phyloP scores from a whole-genome alignment of 2,888 invertebrate species.

The Holacanthella duospinosa region DNA sequence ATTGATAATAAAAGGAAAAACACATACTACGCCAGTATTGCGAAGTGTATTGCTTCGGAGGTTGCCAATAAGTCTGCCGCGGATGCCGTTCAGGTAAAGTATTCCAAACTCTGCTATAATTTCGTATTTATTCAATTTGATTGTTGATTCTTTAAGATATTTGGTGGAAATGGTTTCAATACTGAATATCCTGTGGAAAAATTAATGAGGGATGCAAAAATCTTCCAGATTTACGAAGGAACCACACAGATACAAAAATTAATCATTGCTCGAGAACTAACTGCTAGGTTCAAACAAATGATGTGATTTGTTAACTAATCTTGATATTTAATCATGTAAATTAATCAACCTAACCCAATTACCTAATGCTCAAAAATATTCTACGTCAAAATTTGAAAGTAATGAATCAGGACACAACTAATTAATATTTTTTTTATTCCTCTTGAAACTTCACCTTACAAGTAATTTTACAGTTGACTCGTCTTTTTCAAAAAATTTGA shows the following conservation, averaged over 20 bases:
- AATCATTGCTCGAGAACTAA: constrained; percentile 70
- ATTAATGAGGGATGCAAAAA: constrained; percentile 96
- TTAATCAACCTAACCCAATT: no score
- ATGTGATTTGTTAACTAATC: no score
- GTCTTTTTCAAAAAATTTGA: no score
- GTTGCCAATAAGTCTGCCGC: constrained; percentile 86
- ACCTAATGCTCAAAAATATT: no score
- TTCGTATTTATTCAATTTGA: no score
- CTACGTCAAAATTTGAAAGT: no score
- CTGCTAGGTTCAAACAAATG: constrained; percentile 45
- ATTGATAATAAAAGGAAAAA: constrained; percentile 71
- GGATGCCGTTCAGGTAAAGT: constrained; percentile 65
- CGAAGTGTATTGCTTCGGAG: constrained; percentile 88
- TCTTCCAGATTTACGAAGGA: constrained; percentile 97
- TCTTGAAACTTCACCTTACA: no score
- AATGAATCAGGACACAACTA: no score
- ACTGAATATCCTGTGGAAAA: constrained; percentile 62
- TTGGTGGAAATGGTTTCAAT: constrained; percentile 77
- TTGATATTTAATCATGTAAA: no score
- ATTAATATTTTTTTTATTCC: no score
- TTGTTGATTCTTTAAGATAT: constrained; percentile 60
- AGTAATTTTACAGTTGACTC: no score
- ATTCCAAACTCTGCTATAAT: no score
- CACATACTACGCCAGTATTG: constrained; percentile 81
- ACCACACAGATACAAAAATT: constrained; percentile 93